These are phyloP conservation scores for Athene noctua DNA, from an alignment of 2,113 vertebrate species.

Conservation along the genomic window DNA sequence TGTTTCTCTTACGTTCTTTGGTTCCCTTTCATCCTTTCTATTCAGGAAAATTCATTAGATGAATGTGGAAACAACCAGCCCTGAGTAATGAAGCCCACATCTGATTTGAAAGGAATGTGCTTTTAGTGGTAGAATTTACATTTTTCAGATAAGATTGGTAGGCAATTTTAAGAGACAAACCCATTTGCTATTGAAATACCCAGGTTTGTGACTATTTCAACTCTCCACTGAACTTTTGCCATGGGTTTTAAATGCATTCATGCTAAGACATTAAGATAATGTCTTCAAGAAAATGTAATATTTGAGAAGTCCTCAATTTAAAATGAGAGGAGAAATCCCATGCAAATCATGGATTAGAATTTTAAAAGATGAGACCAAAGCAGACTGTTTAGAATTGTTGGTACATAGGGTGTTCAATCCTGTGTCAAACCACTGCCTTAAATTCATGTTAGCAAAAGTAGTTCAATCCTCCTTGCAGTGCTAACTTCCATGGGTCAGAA, in stretches of 20 bases:
- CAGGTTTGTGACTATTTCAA: background rate
- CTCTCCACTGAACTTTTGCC: background rate
- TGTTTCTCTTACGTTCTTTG: background rate
- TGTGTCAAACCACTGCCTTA: background rate
- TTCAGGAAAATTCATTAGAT: slow-evolving; percentile 20
- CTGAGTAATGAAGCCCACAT: slow-evolving; percentile 10
- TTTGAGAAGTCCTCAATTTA: background rate
- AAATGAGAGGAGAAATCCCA: background rate
- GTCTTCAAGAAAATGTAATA: background rate
- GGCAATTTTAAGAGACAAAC: slow-evolving; percentile 36
- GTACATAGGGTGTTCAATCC: background rate
- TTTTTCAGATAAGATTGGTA: slow-evolving; percentile 60
- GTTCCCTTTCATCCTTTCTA: background rate
- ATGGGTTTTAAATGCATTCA: background rate
- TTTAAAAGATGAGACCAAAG: background rate
- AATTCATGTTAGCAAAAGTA: background rate
- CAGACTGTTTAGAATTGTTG: background rate
- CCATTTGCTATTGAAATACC: background rate
- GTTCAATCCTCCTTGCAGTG: background rate
- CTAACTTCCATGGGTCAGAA: background rate
- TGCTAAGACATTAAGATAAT: background rate
- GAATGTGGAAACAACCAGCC: background rate
- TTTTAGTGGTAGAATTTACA: slow-evolving; percentile 52
- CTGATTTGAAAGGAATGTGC: slow-evolving; percentile 57
- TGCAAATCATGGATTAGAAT: background rate